phyloP scores from a whole-genome alignment of 2,113 vertebrate species.

The Protobothrops flavoviridis region DNA sequence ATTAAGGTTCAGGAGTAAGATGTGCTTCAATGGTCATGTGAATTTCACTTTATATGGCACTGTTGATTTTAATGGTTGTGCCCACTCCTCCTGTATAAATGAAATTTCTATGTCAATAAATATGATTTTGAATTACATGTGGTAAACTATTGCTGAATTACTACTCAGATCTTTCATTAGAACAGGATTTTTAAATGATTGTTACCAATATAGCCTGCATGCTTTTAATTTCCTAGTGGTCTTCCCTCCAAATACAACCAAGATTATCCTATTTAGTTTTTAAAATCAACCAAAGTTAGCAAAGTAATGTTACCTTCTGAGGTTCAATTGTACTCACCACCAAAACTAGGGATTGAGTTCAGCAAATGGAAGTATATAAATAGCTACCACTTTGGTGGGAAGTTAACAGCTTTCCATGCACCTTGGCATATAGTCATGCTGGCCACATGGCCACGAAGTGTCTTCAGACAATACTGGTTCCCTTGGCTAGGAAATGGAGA shows the following conservation, averaged over 20 bases:
- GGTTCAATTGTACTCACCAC: neutral
- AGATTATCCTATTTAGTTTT: neutral
- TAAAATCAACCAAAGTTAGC: neutral
- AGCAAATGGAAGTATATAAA: neutral
- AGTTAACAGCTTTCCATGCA: too few relatives aligned
- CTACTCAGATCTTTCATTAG: neutral
- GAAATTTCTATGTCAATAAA: neutral
- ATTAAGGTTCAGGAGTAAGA: neutral
- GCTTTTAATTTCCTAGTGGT: neutral
- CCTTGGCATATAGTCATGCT: too few relatives aligned
- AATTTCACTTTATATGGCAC: neutral
- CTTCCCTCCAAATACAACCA: neutral
- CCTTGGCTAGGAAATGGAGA: too few relatives aligned
- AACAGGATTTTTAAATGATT: neutral
- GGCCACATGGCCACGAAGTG: too few relatives aligned
- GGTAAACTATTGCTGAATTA: neutral
- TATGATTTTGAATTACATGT: neutral
- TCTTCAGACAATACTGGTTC: too few relatives aligned
- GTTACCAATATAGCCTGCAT: neutral
- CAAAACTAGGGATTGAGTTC: neutral
- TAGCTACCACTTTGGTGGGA: too few relatives aligned
- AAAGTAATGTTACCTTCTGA: neutral
- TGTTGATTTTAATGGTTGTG: neutral
- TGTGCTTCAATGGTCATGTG: neutral
- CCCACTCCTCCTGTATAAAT: neutral